Conservation (phyloP, 1,140 invertebrate genomes). For the Bombus sylvicola region DNA sequence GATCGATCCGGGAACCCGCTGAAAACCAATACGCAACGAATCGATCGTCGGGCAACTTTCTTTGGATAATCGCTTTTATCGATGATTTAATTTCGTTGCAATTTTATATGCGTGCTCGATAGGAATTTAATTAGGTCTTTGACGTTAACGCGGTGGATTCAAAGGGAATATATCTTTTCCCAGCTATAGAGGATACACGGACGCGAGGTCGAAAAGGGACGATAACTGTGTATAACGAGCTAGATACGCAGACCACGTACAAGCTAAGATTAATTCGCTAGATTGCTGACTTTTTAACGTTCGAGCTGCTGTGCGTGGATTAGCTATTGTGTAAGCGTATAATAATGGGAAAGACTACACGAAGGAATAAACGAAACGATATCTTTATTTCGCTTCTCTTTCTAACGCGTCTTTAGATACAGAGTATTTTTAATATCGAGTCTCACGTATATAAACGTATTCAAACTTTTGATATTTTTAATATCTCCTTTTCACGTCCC, state of each 20-base stretch:
- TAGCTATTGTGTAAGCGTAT: not conserved
- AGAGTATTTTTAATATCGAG: accelerated
- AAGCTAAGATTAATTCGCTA: not conserved
- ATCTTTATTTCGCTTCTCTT: not conserved
- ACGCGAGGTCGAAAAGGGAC: not conserved
- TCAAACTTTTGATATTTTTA: no score
- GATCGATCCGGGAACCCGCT: no score
- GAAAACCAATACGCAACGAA: not conserved
- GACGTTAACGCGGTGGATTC: not conserved
- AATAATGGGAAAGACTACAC: not conserved
- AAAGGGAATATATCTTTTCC: not conserved
- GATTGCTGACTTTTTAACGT: not conserved
- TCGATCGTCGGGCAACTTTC: no score
- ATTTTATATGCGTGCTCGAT: no score
- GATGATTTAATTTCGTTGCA: no score
- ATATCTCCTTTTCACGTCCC: not conserved
- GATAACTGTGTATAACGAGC: not conserved
- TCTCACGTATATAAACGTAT: no score
- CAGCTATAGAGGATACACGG: not conserved
- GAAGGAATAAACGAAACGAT: not conserved
- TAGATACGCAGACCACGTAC: not conserved
- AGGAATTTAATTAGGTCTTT: not conserved
- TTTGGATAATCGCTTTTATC: no score
- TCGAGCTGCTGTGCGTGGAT: no score
- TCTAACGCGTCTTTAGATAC: no score